These are phyloP conservation scores for Oreochromis niloticus DNA, from an alignment of 2,113 vertebrate species.

Conservation along the genomic window DNA sequence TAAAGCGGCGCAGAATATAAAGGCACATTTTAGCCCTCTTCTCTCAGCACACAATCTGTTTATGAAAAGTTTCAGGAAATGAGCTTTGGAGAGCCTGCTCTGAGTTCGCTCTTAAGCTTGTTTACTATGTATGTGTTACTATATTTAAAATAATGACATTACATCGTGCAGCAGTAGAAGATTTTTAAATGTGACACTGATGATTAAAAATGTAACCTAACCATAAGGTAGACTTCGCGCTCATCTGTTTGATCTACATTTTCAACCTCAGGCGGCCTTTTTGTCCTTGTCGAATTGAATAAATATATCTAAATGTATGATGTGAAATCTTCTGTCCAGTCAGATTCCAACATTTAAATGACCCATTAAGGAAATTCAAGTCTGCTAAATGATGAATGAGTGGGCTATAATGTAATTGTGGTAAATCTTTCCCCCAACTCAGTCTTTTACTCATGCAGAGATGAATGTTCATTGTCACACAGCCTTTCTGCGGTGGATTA, in stretches of 20 bases:
- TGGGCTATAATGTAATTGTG: background rate
- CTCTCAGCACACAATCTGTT: background rate
- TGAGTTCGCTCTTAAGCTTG: background rate
- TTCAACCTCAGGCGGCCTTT: background rate
- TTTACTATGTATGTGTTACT: background rate
- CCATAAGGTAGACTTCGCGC: background rate
- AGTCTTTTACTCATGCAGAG: background rate
- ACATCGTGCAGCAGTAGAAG: background rate
- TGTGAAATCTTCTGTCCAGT: background rate
- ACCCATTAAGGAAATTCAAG: background rate
- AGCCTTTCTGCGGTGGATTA: background rate
- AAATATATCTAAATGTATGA: background rate
- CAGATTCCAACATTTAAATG: background rate
- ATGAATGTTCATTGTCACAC: background rate
- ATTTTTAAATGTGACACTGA: background rate
- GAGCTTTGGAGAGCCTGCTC: background rate
- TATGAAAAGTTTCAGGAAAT: background rate
- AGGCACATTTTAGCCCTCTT: background rate
- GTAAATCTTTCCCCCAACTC: background rate
- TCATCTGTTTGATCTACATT: background rate
- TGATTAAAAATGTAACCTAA: background rate
- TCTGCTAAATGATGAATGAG: background rate
- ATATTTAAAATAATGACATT: background rate
- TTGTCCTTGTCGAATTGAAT: background rate
- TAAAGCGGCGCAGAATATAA: fast-evolving